Percentiles rank a stretch among this genome's conserved stretches.
Evolutionary conservation across 2,113 vertebrate species (phyloP).

Genomic region (Sceloporus tristichus): DNA sequence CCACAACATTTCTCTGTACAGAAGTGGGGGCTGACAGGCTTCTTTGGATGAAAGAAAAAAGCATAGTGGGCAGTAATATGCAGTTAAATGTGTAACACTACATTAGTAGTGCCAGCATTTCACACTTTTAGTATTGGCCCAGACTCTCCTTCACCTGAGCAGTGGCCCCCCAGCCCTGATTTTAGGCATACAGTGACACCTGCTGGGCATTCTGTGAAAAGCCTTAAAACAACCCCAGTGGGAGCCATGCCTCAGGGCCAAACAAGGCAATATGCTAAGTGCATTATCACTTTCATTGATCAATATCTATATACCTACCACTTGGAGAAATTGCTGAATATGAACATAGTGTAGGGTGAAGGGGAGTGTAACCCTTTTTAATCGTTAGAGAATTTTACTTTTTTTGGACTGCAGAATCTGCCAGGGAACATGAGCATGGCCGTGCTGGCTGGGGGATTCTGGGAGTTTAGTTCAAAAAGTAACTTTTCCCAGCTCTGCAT

Average conservation of each 20-base stretch:
- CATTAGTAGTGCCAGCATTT: background rate
- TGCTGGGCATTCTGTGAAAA: slow-evolving; percentile 26
- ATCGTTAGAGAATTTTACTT: no score
- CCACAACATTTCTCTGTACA: background rate
- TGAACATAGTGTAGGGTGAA: background rate
- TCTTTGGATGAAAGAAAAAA: background rate
- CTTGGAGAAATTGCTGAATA: background rate
- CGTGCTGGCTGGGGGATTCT: no score
- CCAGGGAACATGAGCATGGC: no score
- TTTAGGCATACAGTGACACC: slow-evolving; percentile 39
- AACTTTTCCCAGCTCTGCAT: no score
- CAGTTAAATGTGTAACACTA: background rate
- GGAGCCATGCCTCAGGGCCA: background rate
- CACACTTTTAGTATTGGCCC: slow-evolving; percentile 2
- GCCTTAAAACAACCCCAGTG: background rate
- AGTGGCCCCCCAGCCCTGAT: background rate
- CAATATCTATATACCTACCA: background rate
- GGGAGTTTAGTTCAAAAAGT: no score
- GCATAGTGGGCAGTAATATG: background rate
- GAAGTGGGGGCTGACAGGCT: background rate
- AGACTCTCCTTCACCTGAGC: background rate
- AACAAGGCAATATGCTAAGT: background rate
- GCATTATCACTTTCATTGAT: background rate
- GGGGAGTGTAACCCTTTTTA: no score
- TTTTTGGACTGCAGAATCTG: no score